These are phyloP conservation scores for Apaloderma vittatum DNA, from an alignment of 2,113 vertebrate genomes.

Conservation along the genomic window DNA sequence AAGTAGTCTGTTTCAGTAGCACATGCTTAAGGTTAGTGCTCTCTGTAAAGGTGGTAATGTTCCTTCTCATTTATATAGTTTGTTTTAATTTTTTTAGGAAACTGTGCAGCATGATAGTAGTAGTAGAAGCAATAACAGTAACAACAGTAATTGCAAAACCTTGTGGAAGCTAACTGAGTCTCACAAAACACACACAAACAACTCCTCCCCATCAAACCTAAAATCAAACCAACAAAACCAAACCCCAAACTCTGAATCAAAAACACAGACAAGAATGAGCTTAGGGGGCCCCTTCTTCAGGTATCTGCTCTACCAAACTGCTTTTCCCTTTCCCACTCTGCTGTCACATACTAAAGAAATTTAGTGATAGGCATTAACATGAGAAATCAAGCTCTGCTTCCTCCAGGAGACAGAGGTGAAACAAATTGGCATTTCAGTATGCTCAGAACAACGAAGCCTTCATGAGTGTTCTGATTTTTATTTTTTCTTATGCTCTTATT, in stretches of 20 bases:
- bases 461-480: background rate
- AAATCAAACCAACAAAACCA: background rate
- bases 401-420: slow-evolving; percentile 22
- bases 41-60: background rate
- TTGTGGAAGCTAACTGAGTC: background rate
- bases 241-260: background rate
- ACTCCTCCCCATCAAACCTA: too few species aligned
- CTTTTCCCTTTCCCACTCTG: background rate
- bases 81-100: background rate
- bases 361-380: background rate
- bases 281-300: background rate
- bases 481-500: background rate
- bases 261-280: background rate
- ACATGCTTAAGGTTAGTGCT: background rate
- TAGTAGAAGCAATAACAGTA: background rate
- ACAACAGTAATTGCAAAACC: background rate
- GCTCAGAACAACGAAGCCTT: background rate
- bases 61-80: background rate
- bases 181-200: background rate
- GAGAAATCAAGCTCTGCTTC: background rate
- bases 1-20: background rate
- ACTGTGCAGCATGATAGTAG: background rate
- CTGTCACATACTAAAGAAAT: background rate
- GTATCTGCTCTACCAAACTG: background rate
- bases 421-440: background rate